These are phyloP conservation scores for Empidonax alnorum DNA, from an alignment of 2,113 vertebrate genomes.

Conservation along the genomic window DNA sequence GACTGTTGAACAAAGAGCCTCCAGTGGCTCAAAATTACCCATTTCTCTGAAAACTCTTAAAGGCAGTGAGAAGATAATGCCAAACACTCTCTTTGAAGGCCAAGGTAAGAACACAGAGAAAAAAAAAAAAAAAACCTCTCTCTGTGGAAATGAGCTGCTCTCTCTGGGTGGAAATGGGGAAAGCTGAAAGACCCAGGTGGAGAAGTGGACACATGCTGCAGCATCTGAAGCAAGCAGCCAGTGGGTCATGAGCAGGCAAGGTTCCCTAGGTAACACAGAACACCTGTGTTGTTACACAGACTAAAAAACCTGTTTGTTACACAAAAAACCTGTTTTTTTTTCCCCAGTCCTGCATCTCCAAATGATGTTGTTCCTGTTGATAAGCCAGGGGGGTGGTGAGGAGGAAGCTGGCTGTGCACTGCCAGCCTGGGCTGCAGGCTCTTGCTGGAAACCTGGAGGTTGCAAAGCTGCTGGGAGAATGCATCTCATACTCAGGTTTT, in stretches of 20 bases:
- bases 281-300: background rate
- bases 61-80: background rate
- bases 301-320: background rate
- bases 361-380: background rate
- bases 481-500: background rate
- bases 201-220: background rate
- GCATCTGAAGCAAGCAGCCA: background rate
- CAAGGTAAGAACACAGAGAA: background rate
- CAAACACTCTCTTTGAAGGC: background rate
- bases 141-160: background rate
- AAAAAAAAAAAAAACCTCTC: background rate
- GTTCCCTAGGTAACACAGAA: background rate
- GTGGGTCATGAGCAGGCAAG: background rate
- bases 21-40: background rate
- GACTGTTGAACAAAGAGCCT: background rate
- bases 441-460: background rate
- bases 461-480: background rate
- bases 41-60: background rate
- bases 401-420: background rate
- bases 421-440: background rate
- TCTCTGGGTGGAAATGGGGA: background rate
- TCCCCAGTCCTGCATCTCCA: background rate
- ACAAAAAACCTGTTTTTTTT: background rate
- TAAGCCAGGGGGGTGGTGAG: background rate
- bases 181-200: background rate